Conservation (phyloP, 2,888 invertebrate species). For the Gordius sp. region DNA sequence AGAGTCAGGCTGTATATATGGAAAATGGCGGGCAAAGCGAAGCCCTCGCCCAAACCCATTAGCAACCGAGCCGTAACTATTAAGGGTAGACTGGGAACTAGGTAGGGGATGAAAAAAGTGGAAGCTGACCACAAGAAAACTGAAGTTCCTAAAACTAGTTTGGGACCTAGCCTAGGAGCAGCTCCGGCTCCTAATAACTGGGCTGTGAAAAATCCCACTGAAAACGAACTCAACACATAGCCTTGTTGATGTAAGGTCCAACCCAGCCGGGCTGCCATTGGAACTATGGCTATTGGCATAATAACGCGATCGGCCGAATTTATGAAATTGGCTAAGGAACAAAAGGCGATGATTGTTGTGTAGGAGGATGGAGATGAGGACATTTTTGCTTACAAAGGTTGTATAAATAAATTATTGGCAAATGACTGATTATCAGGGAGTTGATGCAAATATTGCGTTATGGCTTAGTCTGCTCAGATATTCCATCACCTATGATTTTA, state of each 20-base stretch:
- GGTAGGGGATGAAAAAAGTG: constrained; percentile 41
- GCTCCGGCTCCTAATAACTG: constrained; percentile 45
- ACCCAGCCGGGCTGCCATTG: constrained; percentile 43
- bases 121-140: constrained; percentile 47
- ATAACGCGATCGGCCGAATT: constrained; percentile 49
- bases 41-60: constrained; percentile 45
- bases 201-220: constrained; percentile 47
- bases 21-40: constrained; percentile 46
- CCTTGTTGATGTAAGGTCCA: constrained; percentile 46
- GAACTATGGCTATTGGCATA: constrained; percentile 49
- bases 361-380: constrained; percentile 2
- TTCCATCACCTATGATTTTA: too few species aligned
- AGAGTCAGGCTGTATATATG: constrained; percentile 46
- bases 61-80: constrained; percentile 41
- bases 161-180: constrained; percentile 42
- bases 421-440: too few species aligned
- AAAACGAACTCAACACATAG: constrained; percentile 47
- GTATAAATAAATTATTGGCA: too few species aligned
- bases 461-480: too few species aligned
- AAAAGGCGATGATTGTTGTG: constrained; percentile 35
- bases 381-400: too few species aligned
- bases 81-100: constrained; percentile 38
- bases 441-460: too few species aligned
- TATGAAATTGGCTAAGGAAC: constrained; percentile 46
- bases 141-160: constrained; percentile 40